Evolutionary conservation across 2,888 invertebrate genomes (phyloP).

Genomic region (Clivina fossor): DNA sequence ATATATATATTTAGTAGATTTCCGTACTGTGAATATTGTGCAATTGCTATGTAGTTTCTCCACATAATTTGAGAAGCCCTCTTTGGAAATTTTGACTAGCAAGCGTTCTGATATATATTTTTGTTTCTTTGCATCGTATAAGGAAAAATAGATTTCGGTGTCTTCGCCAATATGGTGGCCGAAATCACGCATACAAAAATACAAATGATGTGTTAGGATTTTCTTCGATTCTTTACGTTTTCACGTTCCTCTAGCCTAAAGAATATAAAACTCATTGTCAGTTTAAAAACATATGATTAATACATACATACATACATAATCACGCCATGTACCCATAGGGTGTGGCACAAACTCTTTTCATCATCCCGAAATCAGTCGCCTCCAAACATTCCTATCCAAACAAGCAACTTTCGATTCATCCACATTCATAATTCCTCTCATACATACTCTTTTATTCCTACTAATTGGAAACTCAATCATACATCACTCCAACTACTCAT

Average conservation of each 20-base stretch:
- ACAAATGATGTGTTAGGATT: constrained; percentile 73
- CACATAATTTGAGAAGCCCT: constrained; percentile 86
- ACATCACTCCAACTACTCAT: too few relatives aligned
- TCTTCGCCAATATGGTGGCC: constrained; percentile 87
- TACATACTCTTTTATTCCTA: too few relatives aligned
- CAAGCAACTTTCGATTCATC: too few relatives aligned
- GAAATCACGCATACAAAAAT: constrained; percentile 87
- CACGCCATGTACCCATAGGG: too few relatives aligned
- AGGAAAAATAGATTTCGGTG: constrained; percentile 82
- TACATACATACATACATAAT: too few relatives aligned
- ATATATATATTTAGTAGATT: too few relatives aligned
- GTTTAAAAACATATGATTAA: too few relatives aligned
- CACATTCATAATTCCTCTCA: too few relatives aligned
- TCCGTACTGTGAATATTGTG: constrained; percentile 74
- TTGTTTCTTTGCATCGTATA: constrained; percentile 78
- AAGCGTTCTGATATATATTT: constrained; percentile 87
- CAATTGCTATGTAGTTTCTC: constrained; percentile 86
- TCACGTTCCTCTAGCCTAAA: constrained; percentile 59
- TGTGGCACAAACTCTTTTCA: too few relatives aligned
- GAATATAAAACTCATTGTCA: constrained; percentile 31
- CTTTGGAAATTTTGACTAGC: constrained; percentile 84
- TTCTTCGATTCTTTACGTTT: constrained; percentile 60
- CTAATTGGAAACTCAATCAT: too few relatives aligned
- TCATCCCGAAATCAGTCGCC: too few relatives aligned
- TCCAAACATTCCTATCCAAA: too few relatives aligned